A percentile compares a stretch with the other conserved stretches of the same genome.
Evolutionary conservation across 1,140 invertebrate species (phyloP).

Genomic region (Vanessa tameamea): DNA sequence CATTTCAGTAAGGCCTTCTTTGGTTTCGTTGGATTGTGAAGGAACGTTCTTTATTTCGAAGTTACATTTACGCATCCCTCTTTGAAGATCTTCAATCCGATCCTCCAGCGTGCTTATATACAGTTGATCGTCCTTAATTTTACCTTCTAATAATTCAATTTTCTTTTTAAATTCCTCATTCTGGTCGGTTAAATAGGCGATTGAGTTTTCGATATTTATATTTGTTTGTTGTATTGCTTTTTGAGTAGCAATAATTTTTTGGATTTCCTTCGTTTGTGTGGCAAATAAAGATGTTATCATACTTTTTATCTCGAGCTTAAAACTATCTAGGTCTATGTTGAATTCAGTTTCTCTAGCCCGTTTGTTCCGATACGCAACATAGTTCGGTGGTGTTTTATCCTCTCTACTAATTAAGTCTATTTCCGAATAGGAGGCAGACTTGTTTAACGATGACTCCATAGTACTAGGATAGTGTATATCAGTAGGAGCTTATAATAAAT

Average conservation of each 20-base stretch:
- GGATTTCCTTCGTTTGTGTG: constrained; percentile 12
- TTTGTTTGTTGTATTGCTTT: constrained; percentile 35
- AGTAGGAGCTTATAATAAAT: constrained; percentile 3
- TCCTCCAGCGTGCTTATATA: constrained; percentile 29
- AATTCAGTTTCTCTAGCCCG: constrained; percentile 15
- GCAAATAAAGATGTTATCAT: constrained; percentile 23
- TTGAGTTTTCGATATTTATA: constrained; percentile 29
- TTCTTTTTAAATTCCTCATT: constrained; percentile 32
- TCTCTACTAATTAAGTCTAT: constrained; percentile 16
- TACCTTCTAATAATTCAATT: constrained; percentile 16
- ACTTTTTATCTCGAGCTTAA: constrained; percentile 19
- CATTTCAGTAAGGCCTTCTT: constrained; percentile 31
- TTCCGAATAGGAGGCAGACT: constrained; percentile 15
- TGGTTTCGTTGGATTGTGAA: constrained; percentile 15
- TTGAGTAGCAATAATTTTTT: constrained; percentile 12
- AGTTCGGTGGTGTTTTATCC: constrained; percentile 19
- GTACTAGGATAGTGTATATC: constrained; percentile 13
- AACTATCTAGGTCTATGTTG: constrained; percentile 13
- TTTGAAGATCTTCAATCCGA: constrained; percentile 32
- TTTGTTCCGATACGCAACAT: constrained; percentile 21
- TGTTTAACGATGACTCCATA: constrained; percentile 11
- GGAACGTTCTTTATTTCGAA: constrained; percentile 26
- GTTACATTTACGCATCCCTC: constrained; percentile 19
- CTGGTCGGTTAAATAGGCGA: constrained; percentile 20
- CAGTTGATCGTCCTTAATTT: constrained; percentile 18